Evolutionary conservation across 2,888 invertebrate species (phyloP), one percentile per base, ranked within the genome.

Genomic region (Sinhomidia bicolor): DNA sequence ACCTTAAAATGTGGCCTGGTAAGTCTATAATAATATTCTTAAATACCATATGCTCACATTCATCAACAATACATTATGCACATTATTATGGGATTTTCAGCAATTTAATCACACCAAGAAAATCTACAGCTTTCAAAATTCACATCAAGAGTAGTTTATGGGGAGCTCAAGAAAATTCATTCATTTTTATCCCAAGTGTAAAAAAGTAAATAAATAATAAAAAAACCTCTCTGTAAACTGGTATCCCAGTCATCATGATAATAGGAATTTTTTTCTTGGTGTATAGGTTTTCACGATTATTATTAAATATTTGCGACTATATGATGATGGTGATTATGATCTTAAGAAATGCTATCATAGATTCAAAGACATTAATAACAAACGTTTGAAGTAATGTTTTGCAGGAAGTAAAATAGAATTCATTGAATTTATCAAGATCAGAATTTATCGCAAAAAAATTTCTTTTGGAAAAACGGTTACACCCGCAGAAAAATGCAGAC

Each of bases 81-180:
- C 79, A 41, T 44, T 71, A 44, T 41, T 41, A 71, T 71, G 41
- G 68, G 68, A 71, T 71, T 71, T 71, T 71, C 57, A 60, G 60
- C 79, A 80, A 80, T 80, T 80, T 60, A 80, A 80, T 80, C 79
- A 80, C 79, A 60, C 60, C 41, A 80, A 60, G 57, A 32, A 60
- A 57, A 80, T 71, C 68, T 71, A 36, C 36, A 68, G 68, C 17
- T 68, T 71, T 71, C 68, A 71, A 20, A 71, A 71, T 71, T 71
- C 68, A 71, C 41, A 71, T 71, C 41, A 71, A 36, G 41, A 10
- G 44, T 17, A 20, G 36, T 71, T 20, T 71, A 71, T 36, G 20
- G 20, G 41, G 20, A 71, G 9, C 26, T 5, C 1, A 51, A 29
- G 29, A 71, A n/a, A 71, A 41, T 17, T 41, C 68, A 71, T 41